Evolutionary conservation across 2,113 vertebrate species (phyloP), one percentile per base, ranked within the genome.

Genomic region (Grantiella picta): DNA sequence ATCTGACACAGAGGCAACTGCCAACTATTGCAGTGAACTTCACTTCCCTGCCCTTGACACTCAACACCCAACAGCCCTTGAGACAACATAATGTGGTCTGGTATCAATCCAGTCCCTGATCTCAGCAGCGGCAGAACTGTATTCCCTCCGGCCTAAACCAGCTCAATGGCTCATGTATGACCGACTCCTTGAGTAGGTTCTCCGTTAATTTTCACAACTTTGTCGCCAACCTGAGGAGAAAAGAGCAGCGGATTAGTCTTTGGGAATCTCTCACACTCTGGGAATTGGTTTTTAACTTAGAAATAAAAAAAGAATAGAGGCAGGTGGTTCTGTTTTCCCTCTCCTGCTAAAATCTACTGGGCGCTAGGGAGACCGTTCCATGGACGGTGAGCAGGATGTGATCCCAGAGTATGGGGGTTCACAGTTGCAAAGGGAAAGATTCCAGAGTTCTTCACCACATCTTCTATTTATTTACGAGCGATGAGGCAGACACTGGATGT

Each of bases 151-250:
- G 99, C 99, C 95, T 99, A 99, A 94, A 99, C 99, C 94, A 99
- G 98, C 96, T 99, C 99, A 12, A 99, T 99, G 8, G 99, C 99
- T 77, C 99, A 98, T 1, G 99, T 99, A 94, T 99, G 99, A 38
- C 99, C 99, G 97, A 99, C 99, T 91, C 99, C 99, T 96, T 99
- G 99, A 2, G 99, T 99, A 72, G 99, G 99, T 80, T 99, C 99
- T 28, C 99, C 99, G 11, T 99, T 99, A 92, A 99, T 99, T 97
- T 99, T 99, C 87, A 99, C 99, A 11, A 99, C 99, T 96, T 99
- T 99, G 98, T 99, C 99, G 47, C 99, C 99, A 42, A 99, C 99
- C 99, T 99, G 97, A 81, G 3, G 18, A 36, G 89, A 80, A 52
- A 92, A 94, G 35, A 96, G n/a, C 36, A 71, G 21, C 9, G 36